A percentile compares a stretch with the other conserved stretches of the same genome.
phyloP scores from a whole-genome alignment of 1,140 invertebrate species.

The Camponotus pennsylvanicus region DNA sequence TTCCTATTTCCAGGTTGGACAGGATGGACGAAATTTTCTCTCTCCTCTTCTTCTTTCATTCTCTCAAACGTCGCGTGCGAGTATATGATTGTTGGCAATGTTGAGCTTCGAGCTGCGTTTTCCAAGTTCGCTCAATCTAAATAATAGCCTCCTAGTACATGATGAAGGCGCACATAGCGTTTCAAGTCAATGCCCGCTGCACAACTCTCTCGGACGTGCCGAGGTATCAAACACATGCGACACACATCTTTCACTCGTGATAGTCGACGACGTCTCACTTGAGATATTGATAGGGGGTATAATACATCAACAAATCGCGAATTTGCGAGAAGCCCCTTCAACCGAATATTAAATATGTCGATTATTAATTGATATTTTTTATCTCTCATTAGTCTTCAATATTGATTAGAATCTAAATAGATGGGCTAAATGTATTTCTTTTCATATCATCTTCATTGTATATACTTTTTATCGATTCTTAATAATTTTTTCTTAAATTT shows the following conservation, averaged over 20 bases:
- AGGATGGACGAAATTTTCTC: constrained; percentile 4
- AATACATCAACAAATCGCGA: not conserved
- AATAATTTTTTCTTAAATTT: not conserved
- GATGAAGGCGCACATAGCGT: constrained; percentile 14
- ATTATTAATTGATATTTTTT: not conserved
- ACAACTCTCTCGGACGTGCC: constrained; percentile 46
- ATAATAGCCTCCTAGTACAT: constrained; percentile 23
- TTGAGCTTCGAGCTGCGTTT: constrained; percentile 1
- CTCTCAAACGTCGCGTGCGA: not conserved
- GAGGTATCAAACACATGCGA: constrained; percentile 32
- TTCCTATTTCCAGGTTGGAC: not conserved
- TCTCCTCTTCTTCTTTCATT: not conserved
- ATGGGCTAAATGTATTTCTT: not conserved
- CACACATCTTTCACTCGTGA: constrained; percentile 27
- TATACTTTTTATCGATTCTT: not conserved
- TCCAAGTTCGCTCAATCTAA: constrained; percentile 36
- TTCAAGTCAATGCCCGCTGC: constrained; percentile 55
- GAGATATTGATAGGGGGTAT: not conserved
- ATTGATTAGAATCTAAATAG: not conserved
- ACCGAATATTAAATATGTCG: not conserved
- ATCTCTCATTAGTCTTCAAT: not conserved
- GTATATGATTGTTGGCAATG: not conserved
- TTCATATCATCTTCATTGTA: not conserved
- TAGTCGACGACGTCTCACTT: not conserved
- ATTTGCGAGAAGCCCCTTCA: not conserved